Base-by-base conservation (phyloP, 2,888 invertebrate species). In the Bombylius major region DNA sequence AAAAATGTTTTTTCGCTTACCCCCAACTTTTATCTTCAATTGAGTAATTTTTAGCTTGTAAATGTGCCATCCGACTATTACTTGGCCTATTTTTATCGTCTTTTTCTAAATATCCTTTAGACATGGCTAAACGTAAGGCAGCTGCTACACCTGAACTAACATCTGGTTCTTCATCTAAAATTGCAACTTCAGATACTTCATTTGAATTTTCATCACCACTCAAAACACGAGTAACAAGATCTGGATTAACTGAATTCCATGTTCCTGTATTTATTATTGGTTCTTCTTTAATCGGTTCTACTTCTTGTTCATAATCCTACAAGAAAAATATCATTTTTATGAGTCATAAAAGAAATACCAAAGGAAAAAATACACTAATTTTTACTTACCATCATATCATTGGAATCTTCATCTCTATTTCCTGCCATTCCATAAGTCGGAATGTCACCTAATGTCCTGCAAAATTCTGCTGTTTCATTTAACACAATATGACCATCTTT, bases 391-490 rank as follows among this genome's bases (percentile, higher is more conserved):
- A 81, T 77, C 67, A 81, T 77, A 66, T 81, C 80, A 5, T 79
- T 77, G 55, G 83, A 83, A 63, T 87, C 87, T 67, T 88, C 87
- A 67, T 93, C 91, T 42, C 93, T 78, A 76, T 94, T 93, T 42
- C 93, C 93, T 31, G 92, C 86, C 71, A 86, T 85, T 14, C 93
- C 95, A 70, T 94, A 94, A 0, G 94, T 94, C 56, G 96, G 95
- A 66, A 95, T 94, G 70, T 96, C 95, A 1, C 96, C 94, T 8
- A 97, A 79, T 50, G 94, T 93, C 65, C 96, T 83, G 69, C 97
- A 97, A 77, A 97, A 97, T 79, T 97, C 97, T 0, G 96, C 95
- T 1, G 95, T 96, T 1, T 93, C 86, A 77, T 97, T 94, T 55
- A 97, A 76, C 56, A 87, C 82, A 67, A 96, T 95, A 63, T 78